These are phyloP conservation scores for Cryptocheilus praepositus DNA, from an alignment of 2,888 invertebrate genomes.

Conservation along the genomic window DNA sequence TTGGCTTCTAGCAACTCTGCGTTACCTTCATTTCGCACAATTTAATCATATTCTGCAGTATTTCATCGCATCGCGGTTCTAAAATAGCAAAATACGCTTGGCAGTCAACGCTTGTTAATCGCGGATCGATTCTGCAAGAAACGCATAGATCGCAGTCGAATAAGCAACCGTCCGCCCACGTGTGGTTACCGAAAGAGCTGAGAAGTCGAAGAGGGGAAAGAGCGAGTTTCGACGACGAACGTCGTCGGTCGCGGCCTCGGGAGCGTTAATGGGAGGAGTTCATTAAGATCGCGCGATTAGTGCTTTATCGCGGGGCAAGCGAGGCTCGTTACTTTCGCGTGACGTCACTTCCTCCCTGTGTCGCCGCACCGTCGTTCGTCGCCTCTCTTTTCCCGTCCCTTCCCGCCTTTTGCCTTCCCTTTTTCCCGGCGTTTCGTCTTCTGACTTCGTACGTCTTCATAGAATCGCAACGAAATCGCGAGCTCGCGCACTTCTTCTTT, in stretches of 20 bases:
- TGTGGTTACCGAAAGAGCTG: neutral
- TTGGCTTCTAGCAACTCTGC: too few species aligned
- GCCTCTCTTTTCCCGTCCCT: slow-evolving; percentile 22
- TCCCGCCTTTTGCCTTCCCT: slow-evolving; percentile 30
- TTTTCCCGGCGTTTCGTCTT: slow-evolving; percentile 41
- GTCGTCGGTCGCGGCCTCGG: slow-evolving; percentile 55
- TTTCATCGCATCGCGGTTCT: too few species aligned
- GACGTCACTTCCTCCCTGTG: slow-evolving; percentile 65
- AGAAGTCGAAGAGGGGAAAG: slow-evolving; percentile 23
- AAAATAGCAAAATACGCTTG: too few species aligned
- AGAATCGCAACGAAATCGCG: slow-evolving; percentile 7
- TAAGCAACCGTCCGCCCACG: too few species aligned
- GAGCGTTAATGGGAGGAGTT: slow-evolving; percentile 65
- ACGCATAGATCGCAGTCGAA: too few species aligned
- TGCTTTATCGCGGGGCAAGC: slow-evolving; percentile 57
- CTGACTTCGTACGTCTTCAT: slow-evolving; percentile 32
- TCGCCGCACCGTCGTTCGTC: slow-evolving; percentile 43
- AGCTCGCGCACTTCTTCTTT: neutral
- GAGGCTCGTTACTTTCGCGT: slow-evolving; percentile 65
- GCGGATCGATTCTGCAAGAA: too few species aligned
- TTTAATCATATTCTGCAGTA: too few species aligned
- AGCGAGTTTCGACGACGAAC: slow-evolving; percentile 52
- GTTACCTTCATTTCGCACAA: too few species aligned
- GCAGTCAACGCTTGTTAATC: too few species aligned
- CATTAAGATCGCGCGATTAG: slow-evolving; percentile 67